These are phyloP conservation scores for Sminthopsis crassicaudata DNA, from an alignment of 2,113 vertebrate species.

Conservation along the genomic window DNA sequence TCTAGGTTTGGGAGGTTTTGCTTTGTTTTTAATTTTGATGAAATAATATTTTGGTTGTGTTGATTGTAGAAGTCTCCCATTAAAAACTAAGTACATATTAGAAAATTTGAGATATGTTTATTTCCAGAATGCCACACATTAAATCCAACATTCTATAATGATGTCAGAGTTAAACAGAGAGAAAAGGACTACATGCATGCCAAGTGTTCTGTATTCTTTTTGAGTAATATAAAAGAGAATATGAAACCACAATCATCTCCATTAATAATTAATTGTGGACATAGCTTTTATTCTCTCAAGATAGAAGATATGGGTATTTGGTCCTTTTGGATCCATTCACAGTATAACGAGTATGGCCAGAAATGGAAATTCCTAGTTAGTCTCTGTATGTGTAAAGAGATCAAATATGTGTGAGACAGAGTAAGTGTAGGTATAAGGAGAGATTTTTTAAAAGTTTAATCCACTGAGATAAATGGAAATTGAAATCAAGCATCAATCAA, in stretches of 20 bases:
- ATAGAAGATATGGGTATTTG: not conserved
- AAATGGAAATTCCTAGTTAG: not conserved
- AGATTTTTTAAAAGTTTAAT: not conserved
- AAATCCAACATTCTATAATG: no score
- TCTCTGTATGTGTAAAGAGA: not conserved
- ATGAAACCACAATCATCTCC: not conserved
- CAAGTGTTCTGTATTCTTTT: no score
- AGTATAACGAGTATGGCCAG: not conserved
- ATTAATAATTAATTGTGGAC: not conserved
- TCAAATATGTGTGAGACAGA: not conserved
- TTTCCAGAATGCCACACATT: no score
- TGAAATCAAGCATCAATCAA: not conserved
- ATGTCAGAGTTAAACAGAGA: no score
- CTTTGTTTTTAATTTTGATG: no score
- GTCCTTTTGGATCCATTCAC: not conserved
- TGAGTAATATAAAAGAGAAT: not conserved
- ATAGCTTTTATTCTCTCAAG: not conserved
- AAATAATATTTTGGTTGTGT: no score
- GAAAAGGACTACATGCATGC: no score
- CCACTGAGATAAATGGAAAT: not conserved
- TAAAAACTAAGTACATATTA: no score
- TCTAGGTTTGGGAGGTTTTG: no score
- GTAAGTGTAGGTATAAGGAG: not conserved
- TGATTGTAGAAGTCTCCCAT: no score
- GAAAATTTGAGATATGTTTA: no score